Evolutionary conservation across 1,140 invertebrate species (phyloP).

Genomic region (Coenobita brevimanus): DNA sequence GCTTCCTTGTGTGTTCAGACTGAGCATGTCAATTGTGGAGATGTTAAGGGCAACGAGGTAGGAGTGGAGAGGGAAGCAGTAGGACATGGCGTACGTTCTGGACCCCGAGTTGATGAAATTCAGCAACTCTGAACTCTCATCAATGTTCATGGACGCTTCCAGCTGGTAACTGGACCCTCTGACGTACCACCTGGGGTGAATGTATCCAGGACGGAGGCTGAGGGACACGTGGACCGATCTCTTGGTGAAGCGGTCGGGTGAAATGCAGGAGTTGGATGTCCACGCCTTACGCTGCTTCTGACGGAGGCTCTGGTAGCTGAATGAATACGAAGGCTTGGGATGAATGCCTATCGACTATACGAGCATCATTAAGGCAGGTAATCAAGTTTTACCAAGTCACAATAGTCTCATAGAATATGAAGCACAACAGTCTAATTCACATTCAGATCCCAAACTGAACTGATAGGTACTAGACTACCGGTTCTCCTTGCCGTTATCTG

Average conservation of each 20-base stretch:
- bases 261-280: conserved; percentile 70
- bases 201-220: not conserved
- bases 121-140: not conserved
- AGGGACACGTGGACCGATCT: not conserved
- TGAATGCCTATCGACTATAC: too few species aligned
- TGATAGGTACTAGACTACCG: too few species aligned
- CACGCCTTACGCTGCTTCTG: conserved; percentile 68
- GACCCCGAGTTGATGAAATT: not conserved
- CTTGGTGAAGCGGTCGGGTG: conserved; percentile 78
- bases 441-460: too few species aligned
- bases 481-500: too few species aligned
- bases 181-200: not conserved
- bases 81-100: conserved; percentile 74
- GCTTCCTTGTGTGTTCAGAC: conserved; percentile 80
- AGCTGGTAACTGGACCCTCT: not conserved
- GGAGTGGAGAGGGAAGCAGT: conserved; percentile 88
- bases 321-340: too few species aligned
- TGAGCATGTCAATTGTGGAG: conserved; percentile 81
- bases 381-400: too few species aligned
- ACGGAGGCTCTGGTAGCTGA: conserved; percentile 68
- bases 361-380: too few species aligned
- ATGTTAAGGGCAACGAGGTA: conserved; percentile 84
- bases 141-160: not conserved
- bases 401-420: too few species aligned
- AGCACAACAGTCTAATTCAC: too few species aligned